Conservation (phyloP, 2,113 vertebrate genomes). For the Tragelaphus scriptus region DNA sequence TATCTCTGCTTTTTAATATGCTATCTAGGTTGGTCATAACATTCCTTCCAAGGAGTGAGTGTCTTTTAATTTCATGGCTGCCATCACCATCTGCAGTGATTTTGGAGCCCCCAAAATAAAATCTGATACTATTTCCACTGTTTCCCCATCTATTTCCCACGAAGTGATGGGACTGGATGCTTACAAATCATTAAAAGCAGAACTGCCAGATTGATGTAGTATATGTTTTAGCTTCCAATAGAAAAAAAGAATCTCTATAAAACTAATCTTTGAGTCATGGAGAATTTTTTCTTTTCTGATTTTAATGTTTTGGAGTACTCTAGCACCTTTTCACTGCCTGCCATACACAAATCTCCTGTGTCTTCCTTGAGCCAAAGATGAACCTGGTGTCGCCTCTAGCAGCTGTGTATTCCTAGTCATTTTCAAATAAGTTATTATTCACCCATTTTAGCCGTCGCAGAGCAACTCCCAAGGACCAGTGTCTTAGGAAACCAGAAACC, state of each 20-base stretch:
- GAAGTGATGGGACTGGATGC: too few relatives aligned
- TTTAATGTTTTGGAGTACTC: constrained; percentile 31
- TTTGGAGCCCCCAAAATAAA: too few relatives aligned
- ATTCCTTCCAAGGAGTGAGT: too few relatives aligned
- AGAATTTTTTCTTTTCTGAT: constrained; percentile 50
- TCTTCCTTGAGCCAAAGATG: constrained; percentile 4
- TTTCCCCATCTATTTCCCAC: too few relatives aligned
- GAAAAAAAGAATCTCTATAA: background rate
- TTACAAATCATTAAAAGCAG: constrained; percentile 35
- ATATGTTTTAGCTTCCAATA: constrained; percentile 9
- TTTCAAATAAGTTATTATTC: background rate
- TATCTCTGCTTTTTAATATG: too few relatives aligned
- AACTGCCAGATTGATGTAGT: constrained; percentile 13
- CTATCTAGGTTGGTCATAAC: too few relatives aligned
- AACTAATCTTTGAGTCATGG: constrained; percentile 28
- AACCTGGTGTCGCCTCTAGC: background rate
- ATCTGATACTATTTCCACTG: too few relatives aligned
- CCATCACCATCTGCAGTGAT: too few relatives aligned
- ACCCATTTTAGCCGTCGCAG: background rate
- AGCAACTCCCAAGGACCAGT: background rate
- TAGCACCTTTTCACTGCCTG: constrained; percentile 30
- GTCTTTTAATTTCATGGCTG: too few relatives aligned
- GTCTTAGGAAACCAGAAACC: background rate
- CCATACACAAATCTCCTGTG: background rate
- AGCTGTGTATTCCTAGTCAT: background rate